Evolutionary conservation across 2,797 vertebrate species (phyloP).

Genomic region (Ceyx erithaca): DNA sequence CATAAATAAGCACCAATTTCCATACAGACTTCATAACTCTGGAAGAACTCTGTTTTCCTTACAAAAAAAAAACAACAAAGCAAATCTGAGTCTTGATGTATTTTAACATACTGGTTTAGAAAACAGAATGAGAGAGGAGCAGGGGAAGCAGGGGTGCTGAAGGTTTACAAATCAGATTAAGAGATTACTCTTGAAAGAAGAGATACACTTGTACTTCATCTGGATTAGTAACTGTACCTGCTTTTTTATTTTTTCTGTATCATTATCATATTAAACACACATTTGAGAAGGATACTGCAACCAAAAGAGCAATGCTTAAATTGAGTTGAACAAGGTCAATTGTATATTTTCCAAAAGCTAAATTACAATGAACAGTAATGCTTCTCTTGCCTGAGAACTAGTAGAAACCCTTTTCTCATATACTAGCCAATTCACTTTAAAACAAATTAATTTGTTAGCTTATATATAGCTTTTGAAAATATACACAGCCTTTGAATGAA

Average conservation of each 20-base stretch:
- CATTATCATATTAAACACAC: not conserved
- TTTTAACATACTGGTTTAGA: not conserved
- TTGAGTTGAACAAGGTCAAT: not conserved
- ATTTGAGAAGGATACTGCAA: not conserved
- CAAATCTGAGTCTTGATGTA: accelerated
- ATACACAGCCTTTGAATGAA: not conserved
- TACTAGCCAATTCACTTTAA: not conserved
- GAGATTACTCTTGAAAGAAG: not conserved
- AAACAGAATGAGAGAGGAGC: not conserved
- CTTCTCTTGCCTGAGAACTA: not conserved
- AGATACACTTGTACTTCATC: not conserved
- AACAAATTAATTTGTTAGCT: not conserved
- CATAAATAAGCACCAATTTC: not conserved
- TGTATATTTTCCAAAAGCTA: not conserved
- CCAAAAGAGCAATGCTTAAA: not conserved
- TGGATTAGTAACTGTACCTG: not conserved
- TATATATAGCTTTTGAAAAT: not conserved
- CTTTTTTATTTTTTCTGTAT: not conserved
- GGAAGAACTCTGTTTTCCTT: not conserved
- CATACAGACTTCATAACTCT: not conserved
- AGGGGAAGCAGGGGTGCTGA: not conserved
- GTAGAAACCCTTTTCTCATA: not conserved
- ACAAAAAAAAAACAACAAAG: not conserved
- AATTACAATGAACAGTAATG: not conserved
- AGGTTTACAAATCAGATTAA: not conserved